These are phyloP conservation scores for Larimichthys crocea DNA, from an alignment of 2,113 vertebrate species.

Conservation along the genomic window DNA sequence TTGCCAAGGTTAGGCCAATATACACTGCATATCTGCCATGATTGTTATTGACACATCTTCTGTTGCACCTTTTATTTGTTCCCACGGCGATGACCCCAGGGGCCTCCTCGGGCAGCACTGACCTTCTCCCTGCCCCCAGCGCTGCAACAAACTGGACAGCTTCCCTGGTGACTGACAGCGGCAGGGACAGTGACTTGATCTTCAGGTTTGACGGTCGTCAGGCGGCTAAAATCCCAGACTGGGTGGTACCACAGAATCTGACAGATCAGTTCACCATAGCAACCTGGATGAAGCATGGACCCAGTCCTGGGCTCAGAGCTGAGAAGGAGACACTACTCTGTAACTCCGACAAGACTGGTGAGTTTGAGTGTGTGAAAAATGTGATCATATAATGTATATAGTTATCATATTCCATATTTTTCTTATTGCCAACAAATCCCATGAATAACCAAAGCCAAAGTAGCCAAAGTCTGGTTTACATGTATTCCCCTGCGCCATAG, in stretches of 20 bases:
- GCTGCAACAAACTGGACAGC: constrained; percentile 92
- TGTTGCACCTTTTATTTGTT: constrained; percentile 49
- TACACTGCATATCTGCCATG: constrained; percentile 32
- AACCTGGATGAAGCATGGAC: constrained; percentile 98
- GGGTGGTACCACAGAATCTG: constrained; percentile 94
- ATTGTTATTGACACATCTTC: constrained; percentile 69
- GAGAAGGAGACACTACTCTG: constrained; percentile 98
- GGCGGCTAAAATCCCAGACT: constrained; percentile 95
- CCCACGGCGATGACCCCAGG: constrained; percentile 79
- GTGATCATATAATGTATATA: not conserved
- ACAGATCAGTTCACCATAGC: constrained; percentile 97
- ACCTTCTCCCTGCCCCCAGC: constrained; percentile 92
- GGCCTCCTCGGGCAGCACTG: constrained; percentile 95
- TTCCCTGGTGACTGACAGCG: constrained; percentile 91
- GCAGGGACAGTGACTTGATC: constrained; percentile 88
- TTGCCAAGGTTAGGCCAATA: constrained; percentile 71
- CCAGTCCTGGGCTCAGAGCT: constrained; percentile 92
- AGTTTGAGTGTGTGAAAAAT: constrained; percentile 43
- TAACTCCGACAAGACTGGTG: constrained; percentile 98
- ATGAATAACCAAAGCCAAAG: not conserved
- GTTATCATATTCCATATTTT: not conserved
- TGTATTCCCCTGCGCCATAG: not conserved
- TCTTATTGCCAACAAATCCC: not conserved
- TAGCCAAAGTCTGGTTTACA: not conserved
- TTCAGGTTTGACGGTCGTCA: constrained; percentile 96